Evolutionary conservation across 1,140 invertebrate species (phyloP).

Genomic region (Ridgeia piscesae): DNA sequence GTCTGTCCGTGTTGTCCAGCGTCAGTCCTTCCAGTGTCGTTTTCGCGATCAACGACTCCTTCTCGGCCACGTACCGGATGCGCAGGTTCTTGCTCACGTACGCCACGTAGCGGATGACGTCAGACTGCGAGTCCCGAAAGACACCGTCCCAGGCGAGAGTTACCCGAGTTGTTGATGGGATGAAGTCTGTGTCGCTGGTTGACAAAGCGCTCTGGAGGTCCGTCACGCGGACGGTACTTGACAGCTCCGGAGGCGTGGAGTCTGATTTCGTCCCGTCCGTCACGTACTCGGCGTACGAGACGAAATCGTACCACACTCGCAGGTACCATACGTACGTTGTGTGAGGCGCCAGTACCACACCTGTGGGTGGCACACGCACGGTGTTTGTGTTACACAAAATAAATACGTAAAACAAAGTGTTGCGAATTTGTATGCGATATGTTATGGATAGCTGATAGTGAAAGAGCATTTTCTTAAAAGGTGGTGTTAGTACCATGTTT

Average conservation of each 20-base stretch:
- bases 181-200: neutral
- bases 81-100: neutral
- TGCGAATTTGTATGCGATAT: no score
- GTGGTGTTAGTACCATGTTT: no score
- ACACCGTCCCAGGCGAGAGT: neutral
- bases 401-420: no score
- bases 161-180: neutral
- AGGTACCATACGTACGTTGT: neutral
- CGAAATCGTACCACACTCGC: conserved; percentile 7
- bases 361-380: neutral
- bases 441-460: no score
- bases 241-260: neutral
- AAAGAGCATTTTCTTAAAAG: no score
- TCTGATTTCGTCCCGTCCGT: neutral
- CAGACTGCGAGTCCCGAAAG: neutral
- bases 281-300: conserved; percentile 8
- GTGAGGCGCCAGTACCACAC: neutral
- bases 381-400: neutral
- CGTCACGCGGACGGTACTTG: neutral
- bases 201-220: neutral
- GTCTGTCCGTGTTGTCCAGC: neutral
- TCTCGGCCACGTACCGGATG: neutral
- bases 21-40: neutral
- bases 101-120: neutral
- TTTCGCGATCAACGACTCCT: neutral